Percentiles rank a stretch among this genome's conserved stretches.
phyloP scores from a whole-genome alignment of 2,888 invertebrate genomes.

The Cantharis rufa region DNA sequence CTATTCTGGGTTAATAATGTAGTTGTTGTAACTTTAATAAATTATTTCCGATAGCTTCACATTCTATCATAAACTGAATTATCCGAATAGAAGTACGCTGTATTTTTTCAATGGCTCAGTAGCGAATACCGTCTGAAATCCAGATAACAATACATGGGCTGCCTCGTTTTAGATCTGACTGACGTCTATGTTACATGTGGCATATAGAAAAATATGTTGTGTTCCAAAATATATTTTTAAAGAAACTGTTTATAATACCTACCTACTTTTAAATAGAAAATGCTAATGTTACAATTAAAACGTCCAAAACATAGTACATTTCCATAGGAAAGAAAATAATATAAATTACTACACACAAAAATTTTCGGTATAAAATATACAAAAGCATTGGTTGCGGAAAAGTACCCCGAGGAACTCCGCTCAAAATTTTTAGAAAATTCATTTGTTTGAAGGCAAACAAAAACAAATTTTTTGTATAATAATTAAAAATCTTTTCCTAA shows the following conservation, averaged over 20 bases:
- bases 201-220: conserved; percentile 19
- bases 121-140: conserved; percentile 43
- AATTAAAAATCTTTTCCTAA: neutral
- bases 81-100: conserved; percentile 41
- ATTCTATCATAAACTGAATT: conserved; percentile 40
- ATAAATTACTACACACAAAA: too few relatives aligned
- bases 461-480: neutral
- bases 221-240: conserved; percentile 12
- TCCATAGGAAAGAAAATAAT: too few relatives aligned
- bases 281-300: neutral
- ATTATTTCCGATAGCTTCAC: conserved; percentile 29
- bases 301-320: neutral
- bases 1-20: neutral
- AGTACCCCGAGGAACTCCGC: neutral
- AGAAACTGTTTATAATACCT: neutral
- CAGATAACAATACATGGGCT: conserved; percentile 41
- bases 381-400: neutral
- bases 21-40: neutral
- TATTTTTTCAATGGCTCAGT: conserved; percentile 43
- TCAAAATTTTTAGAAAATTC: neutral
- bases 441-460: neutral
- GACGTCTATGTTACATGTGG: conserved; percentile 39
- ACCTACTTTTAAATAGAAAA: neutral
- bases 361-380: too few relatives aligned
- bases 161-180: conserved; percentile 35